These are phyloP conservation scores for Lordiphosa collinella DNA, from an alignment of 1,140 invertebrate genomes.

Conservation along the genomic window DNA sequence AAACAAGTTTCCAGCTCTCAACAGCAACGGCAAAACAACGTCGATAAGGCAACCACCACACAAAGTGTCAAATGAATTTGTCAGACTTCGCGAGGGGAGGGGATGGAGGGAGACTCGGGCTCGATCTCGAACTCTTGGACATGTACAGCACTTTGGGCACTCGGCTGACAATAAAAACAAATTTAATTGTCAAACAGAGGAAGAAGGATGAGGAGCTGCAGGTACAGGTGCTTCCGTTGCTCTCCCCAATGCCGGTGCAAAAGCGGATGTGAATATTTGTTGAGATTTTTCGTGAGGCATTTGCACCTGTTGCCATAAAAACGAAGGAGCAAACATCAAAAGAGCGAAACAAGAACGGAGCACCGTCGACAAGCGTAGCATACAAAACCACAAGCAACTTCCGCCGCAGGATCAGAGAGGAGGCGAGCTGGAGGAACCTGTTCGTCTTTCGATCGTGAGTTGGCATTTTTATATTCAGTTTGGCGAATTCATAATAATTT, in stretches of 20 bases:
- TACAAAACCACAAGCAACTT: constrained; percentile 70
- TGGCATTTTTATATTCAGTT: constrained; percentile 32
- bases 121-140: constrained; percentile 36
- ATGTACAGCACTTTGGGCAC: constrained; percentile 40
- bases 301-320: constrained; percentile 68
- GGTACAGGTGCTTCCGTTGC: constrained; percentile 65
- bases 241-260: constrained; percentile 2
- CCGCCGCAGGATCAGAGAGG: constrained; percentile 61
- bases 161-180: constrained; percentile 34
- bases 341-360: constrained; percentile 1
- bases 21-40: constrained; percentile 40
- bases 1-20: constrained; percentile 60
- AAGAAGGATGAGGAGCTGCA: not conserved
- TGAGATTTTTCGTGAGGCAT: constrained; percentile 41
- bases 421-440: constrained; percentile 30
- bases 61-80: constrained; percentile 76
- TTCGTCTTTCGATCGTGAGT: constrained; percentile 41
- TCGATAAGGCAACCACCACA: constrained; percentile 51
- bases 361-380: constrained; percentile 34
- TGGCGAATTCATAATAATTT: constrained; percentile 67
- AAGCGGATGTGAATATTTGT: constrained; percentile 68
- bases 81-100: constrained; percentile 35
- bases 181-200: constrained; percentile 37
- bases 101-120: constrained; percentile 11
- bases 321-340: constrained; percentile 15